Evolutionary conservation across 37 sponge, comb jelly and placozoan species (phyloP).

Genomic region (Spongilla lacustris): DNA sequence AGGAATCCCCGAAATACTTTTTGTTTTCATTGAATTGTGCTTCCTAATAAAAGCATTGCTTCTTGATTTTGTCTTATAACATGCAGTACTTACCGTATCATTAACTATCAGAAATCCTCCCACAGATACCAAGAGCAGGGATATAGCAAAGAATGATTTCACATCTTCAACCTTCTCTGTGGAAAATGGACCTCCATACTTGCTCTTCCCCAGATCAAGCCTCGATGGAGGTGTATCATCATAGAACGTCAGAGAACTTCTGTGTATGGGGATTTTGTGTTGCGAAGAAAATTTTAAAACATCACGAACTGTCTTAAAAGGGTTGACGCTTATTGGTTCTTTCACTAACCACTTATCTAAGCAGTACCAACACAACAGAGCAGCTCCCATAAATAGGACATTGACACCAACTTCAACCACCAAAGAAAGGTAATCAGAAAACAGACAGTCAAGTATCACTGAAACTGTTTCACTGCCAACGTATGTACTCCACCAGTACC

Average conservation of each 20-base stretch:
- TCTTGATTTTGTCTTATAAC: too few relatives aligned
- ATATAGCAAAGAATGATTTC: slow-evolving; percentile 17
- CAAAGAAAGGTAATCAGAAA: not conserved
- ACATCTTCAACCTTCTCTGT: slow-evolving; percentile 34
- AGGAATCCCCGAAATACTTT: too few relatives aligned
- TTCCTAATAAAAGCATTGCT: too few relatives aligned
- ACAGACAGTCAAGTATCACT: not conserved
- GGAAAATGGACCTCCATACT: slow-evolving; percentile 36
- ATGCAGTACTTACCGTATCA: not conserved
- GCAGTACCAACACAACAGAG: not conserved
- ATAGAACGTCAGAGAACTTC: slow-evolving; percentile 28
- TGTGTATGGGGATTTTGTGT: slow-evolving; percentile 15
- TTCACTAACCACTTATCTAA: not conserved
- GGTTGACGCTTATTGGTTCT: slow-evolving; percentile 13
- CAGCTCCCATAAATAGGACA: not conserved
- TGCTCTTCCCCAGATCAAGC: slow-evolving; percentile 27
- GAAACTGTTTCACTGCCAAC: not conserved
- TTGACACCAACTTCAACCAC: not conserved
- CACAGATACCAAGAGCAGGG: not conserved
- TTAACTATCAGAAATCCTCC: slow-evolving; percentile 5
- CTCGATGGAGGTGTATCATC: slow-evolving; percentile 20
- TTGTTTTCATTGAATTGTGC: too few relatives aligned
- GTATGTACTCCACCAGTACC: slow-evolving; percentile 6
- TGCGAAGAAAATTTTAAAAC: slow-evolving; percentile 12
- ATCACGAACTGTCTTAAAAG: slow-evolving; percentile 6